phyloP scores from a whole-genome alignment of 2,113 vertebrate species.

The Eurypyga helias region DNA sequence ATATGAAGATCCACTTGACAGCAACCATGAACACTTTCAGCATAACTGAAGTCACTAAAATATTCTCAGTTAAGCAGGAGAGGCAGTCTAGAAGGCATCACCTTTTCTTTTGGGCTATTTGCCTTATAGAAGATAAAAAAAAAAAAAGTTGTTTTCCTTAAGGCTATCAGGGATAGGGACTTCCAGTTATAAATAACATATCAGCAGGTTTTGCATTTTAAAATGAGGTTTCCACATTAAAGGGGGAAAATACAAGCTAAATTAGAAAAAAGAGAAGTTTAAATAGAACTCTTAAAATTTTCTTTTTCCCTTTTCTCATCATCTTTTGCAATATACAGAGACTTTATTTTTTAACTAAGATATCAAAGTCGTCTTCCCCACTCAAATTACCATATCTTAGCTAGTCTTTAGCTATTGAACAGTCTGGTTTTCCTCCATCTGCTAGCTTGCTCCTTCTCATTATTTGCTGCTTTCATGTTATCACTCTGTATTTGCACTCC shows the following conservation, averaged over 20 bases:
- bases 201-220: background rate
- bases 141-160: background rate
- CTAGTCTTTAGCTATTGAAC: background rate
- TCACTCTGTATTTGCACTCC: background rate
- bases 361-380: background rate
- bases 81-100: background rate
- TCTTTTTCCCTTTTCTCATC: background rate
- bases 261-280: background rate
- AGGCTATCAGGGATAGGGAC: background rate
- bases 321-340: background rate
- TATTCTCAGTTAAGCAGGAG: background rate
- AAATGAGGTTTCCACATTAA: background rate
- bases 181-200: background rate
- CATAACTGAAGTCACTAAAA: background rate
- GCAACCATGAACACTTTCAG: background rate
- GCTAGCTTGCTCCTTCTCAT: background rate
- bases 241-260: background rate
- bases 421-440: background rate
- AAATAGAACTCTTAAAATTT: background rate
- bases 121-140: background rate
- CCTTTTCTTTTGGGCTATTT: background rate
- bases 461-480: background rate
- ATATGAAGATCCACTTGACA: background rate
- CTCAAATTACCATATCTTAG: background rate
- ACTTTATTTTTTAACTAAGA: background rate